Evolutionary conservation across 1,140 invertebrate genomes (phyloP).

Genomic region (Paracyclopina nana): DNA sequence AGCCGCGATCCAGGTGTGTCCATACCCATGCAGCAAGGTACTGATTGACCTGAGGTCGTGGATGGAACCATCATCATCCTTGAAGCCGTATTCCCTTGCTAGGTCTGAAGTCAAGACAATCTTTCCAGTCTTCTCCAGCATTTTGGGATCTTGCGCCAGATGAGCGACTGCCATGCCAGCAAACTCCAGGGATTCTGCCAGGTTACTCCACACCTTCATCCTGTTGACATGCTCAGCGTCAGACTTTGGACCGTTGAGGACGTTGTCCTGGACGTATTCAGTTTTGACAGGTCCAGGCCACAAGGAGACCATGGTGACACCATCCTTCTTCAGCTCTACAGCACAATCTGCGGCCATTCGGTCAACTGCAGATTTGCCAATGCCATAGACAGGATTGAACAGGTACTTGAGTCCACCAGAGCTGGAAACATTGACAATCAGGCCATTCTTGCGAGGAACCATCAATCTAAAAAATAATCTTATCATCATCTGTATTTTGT

Average conservation of each 20-base stretch:
- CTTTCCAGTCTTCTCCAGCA: neutral
- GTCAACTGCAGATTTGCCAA: constrained; percentile 11
- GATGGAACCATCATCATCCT: constrained; percentile 8
- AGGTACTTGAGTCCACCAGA: constrained; percentile 10
- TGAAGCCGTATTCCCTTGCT: constrained; percentile 9
- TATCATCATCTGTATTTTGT: neutral
- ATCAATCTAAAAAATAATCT: constrained; percentile 6
- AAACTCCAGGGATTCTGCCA: constrained; percentile 11
- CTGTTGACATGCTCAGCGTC: neutral
- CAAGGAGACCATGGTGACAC: constrained; percentile 13
- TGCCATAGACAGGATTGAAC: constrained; percentile 6
- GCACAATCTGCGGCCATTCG: constrained; percentile 16
- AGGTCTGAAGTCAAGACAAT: constrained; percentile 2
- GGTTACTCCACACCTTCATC: neutral
- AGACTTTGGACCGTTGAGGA: neutral
- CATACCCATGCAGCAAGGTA: neutral
- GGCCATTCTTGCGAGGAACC: constrained; percentile 7
- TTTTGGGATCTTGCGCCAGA: neutral
- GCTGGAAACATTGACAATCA: constrained; percentile 12
- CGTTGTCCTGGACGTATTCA: neutral
- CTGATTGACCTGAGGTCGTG: neutral
- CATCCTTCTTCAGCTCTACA: constrained; percentile 7
- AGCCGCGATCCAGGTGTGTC: neutral
- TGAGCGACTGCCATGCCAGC: neutral
- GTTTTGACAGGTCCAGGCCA: constrained; percentile 16